Conservation (phyloP, 2,888 invertebrate genomes). For the Odontomyia ornata region DNA sequence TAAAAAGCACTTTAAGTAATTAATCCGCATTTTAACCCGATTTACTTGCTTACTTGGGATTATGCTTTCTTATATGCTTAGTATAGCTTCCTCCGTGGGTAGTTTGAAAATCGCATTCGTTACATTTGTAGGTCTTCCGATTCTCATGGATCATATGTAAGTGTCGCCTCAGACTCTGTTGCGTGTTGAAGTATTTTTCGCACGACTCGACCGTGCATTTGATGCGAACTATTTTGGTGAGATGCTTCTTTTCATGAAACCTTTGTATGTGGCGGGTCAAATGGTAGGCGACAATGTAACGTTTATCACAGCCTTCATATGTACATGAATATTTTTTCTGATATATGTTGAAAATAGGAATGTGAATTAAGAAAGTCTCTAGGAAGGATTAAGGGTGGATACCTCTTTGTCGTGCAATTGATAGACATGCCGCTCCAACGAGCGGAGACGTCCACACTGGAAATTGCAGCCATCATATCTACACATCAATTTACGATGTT, state of each 20-base stretch:
- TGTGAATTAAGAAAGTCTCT: too few relatives aligned
- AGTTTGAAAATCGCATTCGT: not conserved
- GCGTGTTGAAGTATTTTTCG: slow-evolving; percentile 16
- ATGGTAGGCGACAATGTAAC: slow-evolving; percentile 70
- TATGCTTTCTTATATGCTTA: slow-evolving; percentile 10
- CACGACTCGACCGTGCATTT: slow-evolving; percentile 20
- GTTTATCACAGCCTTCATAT: slow-evolving; percentile 69
- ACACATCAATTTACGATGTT: too few relatives aligned
- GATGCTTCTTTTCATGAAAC: slow-evolving; percentile 61
- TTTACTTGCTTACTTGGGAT: not conserved
- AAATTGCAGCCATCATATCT: too few relatives aligned
- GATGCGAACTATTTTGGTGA: not conserved
- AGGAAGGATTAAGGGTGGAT: too few relatives aligned
- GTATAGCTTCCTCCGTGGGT: not conserved
- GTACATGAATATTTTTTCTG: slow-evolving; percentile 70
- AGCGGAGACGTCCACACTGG: too few relatives aligned
- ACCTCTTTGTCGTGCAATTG: too few relatives aligned
- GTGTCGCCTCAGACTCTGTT: slow-evolving; percentile 14
- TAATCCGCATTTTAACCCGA: not conserved
- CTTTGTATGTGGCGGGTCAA: slow-evolving; percentile 69
- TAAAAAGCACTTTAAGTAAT: too few relatives aligned
- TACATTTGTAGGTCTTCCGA: not conserved
- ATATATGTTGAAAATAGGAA: slow-evolving; percentile 25
- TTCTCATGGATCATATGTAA: slow-evolving; percentile 16
- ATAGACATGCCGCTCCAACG: too few relatives aligned